Evolutionary conservation across 2,797 vertebrate genomes (phyloP).

Genomic region (Rhynchonycteris naso): DNA sequence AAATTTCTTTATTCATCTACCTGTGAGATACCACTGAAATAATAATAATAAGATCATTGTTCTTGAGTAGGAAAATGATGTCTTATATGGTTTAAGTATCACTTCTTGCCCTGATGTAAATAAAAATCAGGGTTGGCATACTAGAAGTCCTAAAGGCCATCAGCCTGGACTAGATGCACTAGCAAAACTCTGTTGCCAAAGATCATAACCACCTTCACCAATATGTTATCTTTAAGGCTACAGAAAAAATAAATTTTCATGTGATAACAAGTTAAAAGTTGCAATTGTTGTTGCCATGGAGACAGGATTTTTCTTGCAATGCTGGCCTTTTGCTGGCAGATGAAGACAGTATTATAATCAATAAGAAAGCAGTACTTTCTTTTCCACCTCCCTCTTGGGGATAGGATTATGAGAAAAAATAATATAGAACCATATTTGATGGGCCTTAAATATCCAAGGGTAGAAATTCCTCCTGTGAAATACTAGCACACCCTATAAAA

Average conservation of each 20-base stretch:
- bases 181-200: slow-evolving; percentile 38
- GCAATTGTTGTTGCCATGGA: slow-evolving; percentile 81
- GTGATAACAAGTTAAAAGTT: slow-evolving; percentile 82
- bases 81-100: slow-evolving; percentile 10
- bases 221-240: slow-evolving; percentile 39
- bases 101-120: slow-evolving; percentile 45
- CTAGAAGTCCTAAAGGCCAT: slow-evolving; percentile 37
- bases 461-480: neutral
- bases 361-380: slow-evolving; percentile 71
- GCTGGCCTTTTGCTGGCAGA: slow-evolving; percentile 80
- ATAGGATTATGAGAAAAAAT: slow-evolving; percentile 32
- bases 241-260: slow-evolving; percentile 76
- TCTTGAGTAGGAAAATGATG: slow-evolving; percentile 39
- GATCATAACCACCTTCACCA: neutral
- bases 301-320: slow-evolving; percentile 79
- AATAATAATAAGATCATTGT: slow-evolving; percentile 37
- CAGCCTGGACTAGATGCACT: neutral
- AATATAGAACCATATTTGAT: neutral
- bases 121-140: slow-evolving; percentile 58
- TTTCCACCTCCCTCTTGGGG: neutral
- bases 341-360: slow-evolving; percentile 80
- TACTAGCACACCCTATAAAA: neutral
- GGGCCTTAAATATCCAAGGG: neutral
- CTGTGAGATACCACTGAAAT: neutral
- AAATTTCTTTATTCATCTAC: slow-evolving; percentile 48